Conservation (phyloP, 2,888 invertebrate species). For the Drosophila phalerata region DNA sequence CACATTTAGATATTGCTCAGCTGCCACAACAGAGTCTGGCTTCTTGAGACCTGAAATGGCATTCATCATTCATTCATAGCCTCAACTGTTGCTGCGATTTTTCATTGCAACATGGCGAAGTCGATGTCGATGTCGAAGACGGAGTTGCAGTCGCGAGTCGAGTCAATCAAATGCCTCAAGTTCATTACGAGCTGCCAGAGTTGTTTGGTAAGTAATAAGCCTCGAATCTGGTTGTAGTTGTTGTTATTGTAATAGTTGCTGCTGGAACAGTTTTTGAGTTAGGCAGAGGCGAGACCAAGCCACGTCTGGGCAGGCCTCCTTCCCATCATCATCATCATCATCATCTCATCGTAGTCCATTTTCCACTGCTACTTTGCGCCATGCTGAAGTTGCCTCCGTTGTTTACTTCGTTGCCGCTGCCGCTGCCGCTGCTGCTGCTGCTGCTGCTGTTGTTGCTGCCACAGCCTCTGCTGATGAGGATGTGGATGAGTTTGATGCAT, state of each 20-base stretch:
- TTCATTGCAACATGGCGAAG: conserved; percentile 70
- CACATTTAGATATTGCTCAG: conserved; percentile 65
- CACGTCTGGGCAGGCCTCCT: conserved; percentile 34
- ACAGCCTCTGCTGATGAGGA: conserved; percentile 64
- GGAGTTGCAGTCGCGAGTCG: conserved; percentile 48
- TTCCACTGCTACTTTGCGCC: conserved; percentile 69
- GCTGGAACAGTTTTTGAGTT: conserved; percentile 52
- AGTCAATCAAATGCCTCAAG: conserved; percentile 78
- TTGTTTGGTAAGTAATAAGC: conserved; percentile 78
- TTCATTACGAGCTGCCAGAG: conserved; percentile 75
- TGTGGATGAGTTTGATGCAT: conserved; percentile 78
- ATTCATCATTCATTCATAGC: conserved; percentile 80
- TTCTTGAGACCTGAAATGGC: conserved; percentile 40
- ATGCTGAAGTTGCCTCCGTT: conserved; percentile 46
- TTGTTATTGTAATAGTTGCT: conserved; percentile 61
- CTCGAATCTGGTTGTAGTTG: conserved; percentile 49
- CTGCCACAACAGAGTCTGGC: conserved; percentile 29
- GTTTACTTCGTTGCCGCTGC: conserved; percentile 23
- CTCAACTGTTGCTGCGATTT: conserved; percentile 54
- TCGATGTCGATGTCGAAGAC: conserved; percentile 46
- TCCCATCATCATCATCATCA: conserved; percentile 41
- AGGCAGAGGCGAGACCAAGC: conserved; percentile 29
- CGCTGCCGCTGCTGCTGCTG: conserved; percentile 17
- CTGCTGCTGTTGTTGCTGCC: neutral
- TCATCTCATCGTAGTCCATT: conserved; percentile 62